These are phyloP conservation scores for Acridotheres tristis DNA, from an alignment of 2,797 vertebrate species.

Conservation along the genomic window DNA sequence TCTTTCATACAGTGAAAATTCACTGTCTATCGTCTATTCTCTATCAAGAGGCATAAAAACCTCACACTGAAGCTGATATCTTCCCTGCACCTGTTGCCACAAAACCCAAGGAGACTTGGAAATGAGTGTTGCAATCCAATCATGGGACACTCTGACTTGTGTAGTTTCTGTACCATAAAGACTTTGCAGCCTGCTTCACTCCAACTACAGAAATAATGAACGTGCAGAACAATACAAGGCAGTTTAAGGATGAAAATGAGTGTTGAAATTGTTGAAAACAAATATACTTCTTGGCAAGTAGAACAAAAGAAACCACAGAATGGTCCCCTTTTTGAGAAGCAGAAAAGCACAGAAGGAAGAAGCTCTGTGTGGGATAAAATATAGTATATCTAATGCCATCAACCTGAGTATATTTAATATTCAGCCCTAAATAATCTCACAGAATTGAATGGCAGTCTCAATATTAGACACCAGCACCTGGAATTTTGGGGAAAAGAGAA, in stretches of 20 bases:
- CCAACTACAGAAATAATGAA: not conserved
- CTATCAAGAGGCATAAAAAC: not conserved
- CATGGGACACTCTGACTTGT: not conserved
- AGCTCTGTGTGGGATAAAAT: not conserved
- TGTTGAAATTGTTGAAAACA: not conserved
- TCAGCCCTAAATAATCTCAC: not conserved
- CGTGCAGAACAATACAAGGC: not conserved
- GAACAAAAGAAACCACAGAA: not conserved
- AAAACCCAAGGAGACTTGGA: not conserved
- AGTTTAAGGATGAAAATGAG: not conserved
- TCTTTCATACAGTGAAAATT: not conserved
- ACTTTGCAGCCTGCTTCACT: not conserved
- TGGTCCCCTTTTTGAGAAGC: not conserved
- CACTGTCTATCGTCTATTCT: not conserved
- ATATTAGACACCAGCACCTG: not conserved
- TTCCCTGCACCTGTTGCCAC: not conserved
- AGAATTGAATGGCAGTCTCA: not conserved
- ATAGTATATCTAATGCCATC: not conserved
- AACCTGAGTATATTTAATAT: not conserved
- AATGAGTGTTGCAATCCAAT: not conserved
- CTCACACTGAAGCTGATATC: not conserved
- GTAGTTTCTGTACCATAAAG: not conserved
- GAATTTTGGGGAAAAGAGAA: not conserved
- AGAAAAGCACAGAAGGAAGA: not conserved
- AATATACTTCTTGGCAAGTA: not conserved